Conservation (phyloP, 2,113 vertebrate species). For the Eulacestoma nigropectus region DNA sequence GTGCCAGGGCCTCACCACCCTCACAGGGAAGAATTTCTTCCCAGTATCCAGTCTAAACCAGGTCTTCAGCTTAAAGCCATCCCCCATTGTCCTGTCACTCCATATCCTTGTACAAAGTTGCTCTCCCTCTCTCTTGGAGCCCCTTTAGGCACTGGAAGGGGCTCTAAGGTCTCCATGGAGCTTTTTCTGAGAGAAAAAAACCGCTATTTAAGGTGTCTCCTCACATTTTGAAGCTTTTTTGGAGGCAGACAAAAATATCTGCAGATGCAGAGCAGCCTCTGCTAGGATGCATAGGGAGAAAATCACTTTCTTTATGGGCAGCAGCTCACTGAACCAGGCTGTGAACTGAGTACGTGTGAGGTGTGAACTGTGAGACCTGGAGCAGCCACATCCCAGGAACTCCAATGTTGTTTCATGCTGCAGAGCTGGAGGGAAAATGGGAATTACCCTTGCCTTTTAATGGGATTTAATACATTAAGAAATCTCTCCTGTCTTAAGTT, state of each 20-base stretch:
- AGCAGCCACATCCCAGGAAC: background rate
- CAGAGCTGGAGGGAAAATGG: background rate
- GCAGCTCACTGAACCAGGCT: background rate
- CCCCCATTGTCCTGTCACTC: background rate
- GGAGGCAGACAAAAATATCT: background rate
- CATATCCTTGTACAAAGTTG: background rate
- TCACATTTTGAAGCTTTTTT: background rate
- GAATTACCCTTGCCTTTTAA: background rate
- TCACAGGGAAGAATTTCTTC: background rate
- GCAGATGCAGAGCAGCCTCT: background rate
- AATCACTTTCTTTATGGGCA: background rate
- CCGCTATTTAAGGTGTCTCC: accelerated
- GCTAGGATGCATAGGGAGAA: background rate
- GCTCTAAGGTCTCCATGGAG: background rate
- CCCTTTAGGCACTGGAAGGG: background rate
- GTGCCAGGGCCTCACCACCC: accelerated
- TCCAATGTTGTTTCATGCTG: background rate
- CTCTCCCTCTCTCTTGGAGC: background rate
- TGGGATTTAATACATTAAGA: background rate
- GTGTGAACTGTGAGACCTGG: background rate
- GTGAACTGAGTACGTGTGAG: background rate
- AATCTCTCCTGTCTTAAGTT: background rate
- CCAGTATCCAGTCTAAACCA: background rate
- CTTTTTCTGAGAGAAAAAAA: background rate
- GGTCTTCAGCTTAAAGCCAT: background rate